Base-by-base conservation (phyloP, 2,113 vertebrate species). In the Rana temporaria region DNA sequence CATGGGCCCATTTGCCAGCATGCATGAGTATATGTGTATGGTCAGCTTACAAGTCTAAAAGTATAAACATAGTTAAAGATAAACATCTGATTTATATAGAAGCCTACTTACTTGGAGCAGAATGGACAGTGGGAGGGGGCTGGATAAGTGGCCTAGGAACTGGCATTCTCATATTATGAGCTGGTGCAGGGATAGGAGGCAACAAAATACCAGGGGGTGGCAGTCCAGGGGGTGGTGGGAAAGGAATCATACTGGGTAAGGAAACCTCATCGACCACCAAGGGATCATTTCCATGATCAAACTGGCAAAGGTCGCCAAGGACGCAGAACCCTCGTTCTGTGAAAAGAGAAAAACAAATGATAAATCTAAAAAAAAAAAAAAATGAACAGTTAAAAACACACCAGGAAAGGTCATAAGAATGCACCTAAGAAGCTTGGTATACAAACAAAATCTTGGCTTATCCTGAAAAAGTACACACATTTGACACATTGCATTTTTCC, bases 271-370 rank as follows among this genome's bases (percentile, higher is more conserved):
- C 97, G 6, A 98, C 97, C 6, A 98, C 95, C 59, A 98, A 88
- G 0, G 97, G 97, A 84, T 99, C 98, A 52, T 95, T 97, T 73
- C 98, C 97, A 48, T 98, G 98, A 86, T 99, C 97, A 32, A 96
- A 99, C 11, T 93, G 97, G 92, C 98, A 99, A 52, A 97, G 96
- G 52, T 99, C 97, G 4, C 98, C 98, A 30, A 97, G 96, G 9
- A 99, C 96, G 48, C 98, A 99, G 89, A 96, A 99, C 60, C 98
- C 98, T 91, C 98, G 96, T 88, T 99, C 98, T 99, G 92, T 57
- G 38, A 88, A n/a, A 20, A 62, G 15, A 17, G 52, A 53, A 71
- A 71, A 71, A 14, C 4, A 30, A 30, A 32, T 24, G 0, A 73
- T 32, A 15, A 52, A 1, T 26, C 1, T 4, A 34, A 17, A 14